Conservation (phyloP, 2,888 invertebrate genomes). For the Penaeus monodon region DNA sequence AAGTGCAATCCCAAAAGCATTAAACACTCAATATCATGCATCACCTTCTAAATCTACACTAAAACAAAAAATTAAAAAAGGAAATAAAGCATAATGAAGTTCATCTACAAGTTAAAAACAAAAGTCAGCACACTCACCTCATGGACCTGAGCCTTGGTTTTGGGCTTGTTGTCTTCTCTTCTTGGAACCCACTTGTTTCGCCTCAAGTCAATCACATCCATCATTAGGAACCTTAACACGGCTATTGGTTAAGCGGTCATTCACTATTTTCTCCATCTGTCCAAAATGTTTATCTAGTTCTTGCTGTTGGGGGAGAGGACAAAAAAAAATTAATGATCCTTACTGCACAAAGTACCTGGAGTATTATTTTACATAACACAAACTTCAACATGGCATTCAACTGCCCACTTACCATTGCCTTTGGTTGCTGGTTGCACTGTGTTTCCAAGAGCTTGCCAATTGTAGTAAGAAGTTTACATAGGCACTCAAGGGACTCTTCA, state of each 20-base stretch:
- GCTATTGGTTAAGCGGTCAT: slow-evolving; percentile 73
- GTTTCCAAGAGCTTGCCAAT: slow-evolving; percentile 86
- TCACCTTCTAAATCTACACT: too few relatives aligned
- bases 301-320: slow-evolving; percentile 65
- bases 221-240: slow-evolving; percentile 80
- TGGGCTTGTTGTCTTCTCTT: slow-evolving; percentile 88
- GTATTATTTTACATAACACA: not conserved
- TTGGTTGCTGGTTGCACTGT: slow-evolving; percentile 53
- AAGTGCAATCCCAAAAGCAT: not conserved
- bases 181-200: slow-evolving; percentile 87
- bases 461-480: slow-evolving; percentile 91
- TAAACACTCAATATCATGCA: not conserved
- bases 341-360: not conserved
- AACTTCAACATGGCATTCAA: slow-evolving; percentile 8
- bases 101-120: not conserved
- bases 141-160: slow-evolving; percentile 94
- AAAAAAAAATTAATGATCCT: too few relatives aligned
- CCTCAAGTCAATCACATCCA: slow-evolving; percentile 91
- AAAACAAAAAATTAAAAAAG: too few relatives aligned
- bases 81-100: too few relatives aligned
- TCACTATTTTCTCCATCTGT: slow-evolving; percentile 79
- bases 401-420: slow-evolving; percentile 68
- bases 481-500: slow-evolving; percentile 92
- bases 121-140: slow-evolving; percentile 69
- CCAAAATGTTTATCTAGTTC: slow-evolving; percentile 76